Conservation (phyloP, 2,888 invertebrate genomes). For the Oxycera nigricornis region DNA sequence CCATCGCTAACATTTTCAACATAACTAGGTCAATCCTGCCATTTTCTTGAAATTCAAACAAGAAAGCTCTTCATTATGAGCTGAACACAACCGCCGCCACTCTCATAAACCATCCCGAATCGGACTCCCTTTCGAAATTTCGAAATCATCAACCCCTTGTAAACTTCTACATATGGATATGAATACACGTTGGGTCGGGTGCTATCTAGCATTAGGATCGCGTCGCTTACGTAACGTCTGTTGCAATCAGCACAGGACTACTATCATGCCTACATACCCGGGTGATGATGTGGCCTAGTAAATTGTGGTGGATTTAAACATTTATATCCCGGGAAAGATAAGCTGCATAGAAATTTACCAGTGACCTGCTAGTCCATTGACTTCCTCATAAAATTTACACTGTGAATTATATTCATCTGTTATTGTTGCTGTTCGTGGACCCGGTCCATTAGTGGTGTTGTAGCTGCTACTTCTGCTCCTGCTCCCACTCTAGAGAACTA, state of each 20-base stretch:
- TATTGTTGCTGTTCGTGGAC: background rate
- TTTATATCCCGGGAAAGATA: background rate
- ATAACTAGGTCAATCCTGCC: no score
- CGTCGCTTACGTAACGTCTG: background rate
- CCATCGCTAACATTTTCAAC: no score
- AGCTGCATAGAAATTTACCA: background rate
- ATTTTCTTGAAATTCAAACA: no score
- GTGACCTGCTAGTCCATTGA: background rate
- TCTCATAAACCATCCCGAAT: background rate
- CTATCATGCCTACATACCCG: background rate
- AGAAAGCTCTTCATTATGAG: no score
- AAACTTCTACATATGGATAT: no score
- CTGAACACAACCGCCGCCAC: background rate
- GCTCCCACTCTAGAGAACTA: no score
- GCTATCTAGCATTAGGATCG: no score
- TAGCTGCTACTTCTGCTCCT: background rate
- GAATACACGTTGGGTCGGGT: no score
- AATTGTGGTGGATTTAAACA: background rate
- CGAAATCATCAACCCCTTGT: no score
- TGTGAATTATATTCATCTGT: background rate
- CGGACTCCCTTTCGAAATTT: background rate
- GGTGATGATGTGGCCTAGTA: background rate
- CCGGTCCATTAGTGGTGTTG: background rate
- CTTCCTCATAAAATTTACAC: conserved; percentile 15
- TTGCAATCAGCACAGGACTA: background rate